These are phyloP conservation scores for Drosophila kanapiae DNA, from an alignment of 1,140 invertebrate species.

Conservation along the genomic window DNA sequence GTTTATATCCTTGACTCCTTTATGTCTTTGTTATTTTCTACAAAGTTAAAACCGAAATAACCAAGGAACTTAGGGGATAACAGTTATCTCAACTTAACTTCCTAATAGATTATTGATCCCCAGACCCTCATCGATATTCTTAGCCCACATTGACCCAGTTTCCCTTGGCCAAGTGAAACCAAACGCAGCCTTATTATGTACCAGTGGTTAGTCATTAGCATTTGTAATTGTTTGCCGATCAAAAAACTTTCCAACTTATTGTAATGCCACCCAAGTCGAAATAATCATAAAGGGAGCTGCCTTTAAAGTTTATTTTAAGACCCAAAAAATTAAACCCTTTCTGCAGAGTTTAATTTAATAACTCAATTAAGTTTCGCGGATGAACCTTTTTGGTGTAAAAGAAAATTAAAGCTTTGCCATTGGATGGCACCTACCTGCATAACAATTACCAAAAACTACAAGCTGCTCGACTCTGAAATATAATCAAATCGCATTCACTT, in stretches of 20 bases:
- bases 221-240: slow-evolving; percentile 47
- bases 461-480: slow-evolving; percentile 22
- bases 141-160: slow-evolving; percentile 38
- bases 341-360: not conserved
- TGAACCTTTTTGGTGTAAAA: slow-evolving; percentile 43
- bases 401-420: slow-evolving; percentile 69
- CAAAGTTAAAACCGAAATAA: not conserved
- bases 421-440: slow-evolving; percentile 60
- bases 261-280: slow-evolving; percentile 5
- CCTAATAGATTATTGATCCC: not conserved
- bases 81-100: not conserved
- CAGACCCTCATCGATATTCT: slow-evolving; percentile 28
- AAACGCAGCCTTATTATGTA: slow-evolving; percentile 23
- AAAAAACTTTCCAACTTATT: slow-evolving; percentile 56
- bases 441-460: slow-evolving; percentile 57
- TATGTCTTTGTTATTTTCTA: not conserved
- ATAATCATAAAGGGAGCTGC: not conserved
- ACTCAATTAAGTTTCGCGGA: slow-evolving; percentile 10
- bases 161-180: slow-evolving; percentile 48
- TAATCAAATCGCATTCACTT: slow-evolving; percentile 71
- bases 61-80: not conserved
- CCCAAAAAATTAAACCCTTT: not conserved
- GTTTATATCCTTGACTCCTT: too few relatives aligned
- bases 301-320: not conserved
- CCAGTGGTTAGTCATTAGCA: slow-evolving; percentile 38